Conservation (phyloP, 92 coral and sea anemone genomes). For the Bergia sp. region DNA sequence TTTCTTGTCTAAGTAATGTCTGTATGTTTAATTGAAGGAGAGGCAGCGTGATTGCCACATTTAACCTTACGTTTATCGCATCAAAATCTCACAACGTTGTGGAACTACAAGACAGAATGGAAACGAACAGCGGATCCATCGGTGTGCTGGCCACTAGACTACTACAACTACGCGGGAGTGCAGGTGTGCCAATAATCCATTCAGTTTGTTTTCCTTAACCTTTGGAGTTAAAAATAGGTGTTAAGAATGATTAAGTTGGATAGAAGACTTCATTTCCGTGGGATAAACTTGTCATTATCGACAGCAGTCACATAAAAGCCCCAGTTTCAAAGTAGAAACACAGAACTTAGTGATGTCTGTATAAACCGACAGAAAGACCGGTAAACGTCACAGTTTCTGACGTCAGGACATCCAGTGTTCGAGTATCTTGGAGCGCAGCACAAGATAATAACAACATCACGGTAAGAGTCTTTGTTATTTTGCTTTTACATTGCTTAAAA, state of each 20-base stretch:
- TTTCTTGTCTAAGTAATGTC: no score
- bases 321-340: background rate
- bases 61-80: background rate
- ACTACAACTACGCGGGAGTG: background rate
- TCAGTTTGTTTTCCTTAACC: background rate
- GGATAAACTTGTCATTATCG: background rate
- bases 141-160: background rate
- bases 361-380: background rate
- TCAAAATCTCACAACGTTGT: background rate
- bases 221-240: background rate
- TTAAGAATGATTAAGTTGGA: no score
- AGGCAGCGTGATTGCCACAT: background rate
- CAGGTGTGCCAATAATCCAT: background rate
- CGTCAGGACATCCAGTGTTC: background rate
- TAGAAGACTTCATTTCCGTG: background rate
- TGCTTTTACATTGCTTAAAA: background rate
- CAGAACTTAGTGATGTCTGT: background rate
- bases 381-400: background rate
- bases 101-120: conserved; percentile 1
- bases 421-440: background rate
- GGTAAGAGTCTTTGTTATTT: background rate
- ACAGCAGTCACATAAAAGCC: background rate
- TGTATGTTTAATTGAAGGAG: background rate
- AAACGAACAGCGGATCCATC: background rate
- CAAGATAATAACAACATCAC: background rate